Conservation (phyloP, 1,140 invertebrate species). For the Drosophila athabasca region DNA sequence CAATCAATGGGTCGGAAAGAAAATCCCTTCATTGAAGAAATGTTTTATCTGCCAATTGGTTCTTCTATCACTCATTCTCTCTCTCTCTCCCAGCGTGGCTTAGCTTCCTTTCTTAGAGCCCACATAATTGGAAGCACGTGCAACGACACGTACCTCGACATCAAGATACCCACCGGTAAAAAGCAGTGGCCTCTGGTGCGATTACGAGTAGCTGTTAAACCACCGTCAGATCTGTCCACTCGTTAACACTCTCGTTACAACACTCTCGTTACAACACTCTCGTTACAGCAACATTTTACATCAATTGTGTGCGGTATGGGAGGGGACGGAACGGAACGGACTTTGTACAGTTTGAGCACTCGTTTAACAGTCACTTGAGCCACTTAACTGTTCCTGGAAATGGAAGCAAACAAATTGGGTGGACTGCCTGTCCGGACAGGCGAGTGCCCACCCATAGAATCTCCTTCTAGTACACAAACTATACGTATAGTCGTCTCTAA, state of each 20-base stretch:
- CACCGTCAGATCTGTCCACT: too few relatives aligned
- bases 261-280: too few relatives aligned
- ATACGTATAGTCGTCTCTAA: conserved; percentile 48
- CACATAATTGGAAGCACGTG: too few relatives aligned
- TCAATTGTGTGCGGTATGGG: neutral
- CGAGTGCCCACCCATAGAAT: conserved; percentile 16
- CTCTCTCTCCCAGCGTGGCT: neutral
- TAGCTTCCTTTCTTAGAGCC: too few relatives aligned
- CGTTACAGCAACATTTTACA: too few relatives aligned
- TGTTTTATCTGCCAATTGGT: conserved; percentile 5
- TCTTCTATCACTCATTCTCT: neutral
- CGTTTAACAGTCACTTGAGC: conserved; percentile 46
- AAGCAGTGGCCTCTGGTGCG: too few relatives aligned
- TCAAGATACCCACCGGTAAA: too few relatives aligned
- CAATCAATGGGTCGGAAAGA: neutral
- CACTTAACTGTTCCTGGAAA: conserved; percentile 62
- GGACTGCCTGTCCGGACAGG: conserved; percentile 34
- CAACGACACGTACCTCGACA: too few relatives aligned
- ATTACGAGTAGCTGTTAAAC: too few relatives aligned
- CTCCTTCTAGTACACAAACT: conserved; percentile 18
- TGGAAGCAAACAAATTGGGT: conserved; percentile 68
- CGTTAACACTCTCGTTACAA: too few relatives aligned
- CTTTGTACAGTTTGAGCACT: too few relatives aligned
- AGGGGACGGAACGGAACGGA: too few relatives aligned
- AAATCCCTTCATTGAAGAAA: conserved; percentile 1